Base-by-base conservation (phyloP, 1,140 invertebrate species). In the Euborellia annulipes region DNA sequence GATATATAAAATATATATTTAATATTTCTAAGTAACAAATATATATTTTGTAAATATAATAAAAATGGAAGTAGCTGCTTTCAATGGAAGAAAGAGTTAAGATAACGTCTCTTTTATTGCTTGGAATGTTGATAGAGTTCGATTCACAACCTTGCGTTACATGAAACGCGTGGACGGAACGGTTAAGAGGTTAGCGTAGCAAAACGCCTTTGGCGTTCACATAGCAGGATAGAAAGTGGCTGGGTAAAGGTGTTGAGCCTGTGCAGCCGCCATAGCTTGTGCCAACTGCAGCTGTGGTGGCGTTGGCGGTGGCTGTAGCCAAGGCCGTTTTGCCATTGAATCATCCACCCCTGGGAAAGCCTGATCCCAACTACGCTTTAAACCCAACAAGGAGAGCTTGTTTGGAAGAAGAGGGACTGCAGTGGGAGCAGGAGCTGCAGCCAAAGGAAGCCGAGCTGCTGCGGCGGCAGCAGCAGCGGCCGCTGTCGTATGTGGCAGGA, bases 351-450 rank as follows among this genome's bases (percentile, higher is more conserved):
- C 56, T 14, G 52, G 58, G 53, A 65, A 66, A 36, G 50, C 54
- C 45, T 64, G 58, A 43, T 65, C 54, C 56, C 55, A 64, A n/a
- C 64, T 60, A 58, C 66, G 40, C 61, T 70, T 59, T 60, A 66
- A n/a, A 60, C 58, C 41, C 60, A 52, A 43, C 51, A 60, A 9
- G 56, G 62, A 17, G 57, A 45, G 11, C 53, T 27, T 27, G 23
- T 11, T 27, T 50, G 40, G 57, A 49, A 6, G 58, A 54, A 3
- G 57, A 51, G 19, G 59, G 48, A 8, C 59, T 52, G 9, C 58
- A 52, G 21, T 58, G 54, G 4, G 23, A n/a, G 61, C 54, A 16
- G 64, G 54, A 2, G 60, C 52, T 46, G 56, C 54, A 18, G 60
- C 47, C 0, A 62, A 58, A 16, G 59, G 50, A n/a, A n/a, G n/a